These are phyloP conservation scores for Torymus tubicola DNA, from an alignment of 2,888 invertebrate genomes.

Conservation along the genomic window DNA sequence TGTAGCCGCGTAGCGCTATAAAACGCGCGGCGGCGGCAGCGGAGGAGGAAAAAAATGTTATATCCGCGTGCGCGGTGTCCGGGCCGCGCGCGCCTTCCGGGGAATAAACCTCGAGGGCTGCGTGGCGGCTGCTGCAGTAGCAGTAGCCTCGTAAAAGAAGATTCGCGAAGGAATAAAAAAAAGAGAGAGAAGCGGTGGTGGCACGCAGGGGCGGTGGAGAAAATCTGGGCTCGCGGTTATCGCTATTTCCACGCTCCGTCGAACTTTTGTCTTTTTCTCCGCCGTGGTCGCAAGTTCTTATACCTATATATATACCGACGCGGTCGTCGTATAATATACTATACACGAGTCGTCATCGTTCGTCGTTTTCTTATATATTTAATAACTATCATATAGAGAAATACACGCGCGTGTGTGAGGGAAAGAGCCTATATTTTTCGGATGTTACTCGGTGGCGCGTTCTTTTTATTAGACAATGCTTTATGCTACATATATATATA, in stretches of 20 bases:
- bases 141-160: slow-evolving; percentile 48
- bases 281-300: too few relatives aligned
- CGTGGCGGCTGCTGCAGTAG: neutral
- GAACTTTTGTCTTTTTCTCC: slow-evolving; percentile 39
- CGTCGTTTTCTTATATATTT: too few relatives aligned
- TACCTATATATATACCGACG: too few relatives aligned
- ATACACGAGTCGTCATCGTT: too few relatives aligned
- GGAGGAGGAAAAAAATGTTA: slow-evolving; percentile 44
- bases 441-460: too few relatives aligned
- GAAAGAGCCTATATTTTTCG: too few relatives aligned
- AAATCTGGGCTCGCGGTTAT: slow-evolving; percentile 32
- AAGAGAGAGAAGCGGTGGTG: neutral
- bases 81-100: slow-evolving; percentile 53
- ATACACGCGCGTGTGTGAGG: too few relatives aligned
- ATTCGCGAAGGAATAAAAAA: slow-evolving; percentile 54
- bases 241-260: slow-evolving; percentile 49
- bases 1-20: slow-evolving; percentile 3
- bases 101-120: slow-evolving; percentile 55
- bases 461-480: too few relatives aligned
- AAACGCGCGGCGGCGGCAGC: neutral
- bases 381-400: too few relatives aligned
- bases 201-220: neutral
- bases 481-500: too few relatives aligned
- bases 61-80: neutral
- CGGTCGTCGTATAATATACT: too few relatives aligned